Base-by-base conservation (phyloP, 2,888 invertebrate species). In the Strigamia maritima region DNA sequence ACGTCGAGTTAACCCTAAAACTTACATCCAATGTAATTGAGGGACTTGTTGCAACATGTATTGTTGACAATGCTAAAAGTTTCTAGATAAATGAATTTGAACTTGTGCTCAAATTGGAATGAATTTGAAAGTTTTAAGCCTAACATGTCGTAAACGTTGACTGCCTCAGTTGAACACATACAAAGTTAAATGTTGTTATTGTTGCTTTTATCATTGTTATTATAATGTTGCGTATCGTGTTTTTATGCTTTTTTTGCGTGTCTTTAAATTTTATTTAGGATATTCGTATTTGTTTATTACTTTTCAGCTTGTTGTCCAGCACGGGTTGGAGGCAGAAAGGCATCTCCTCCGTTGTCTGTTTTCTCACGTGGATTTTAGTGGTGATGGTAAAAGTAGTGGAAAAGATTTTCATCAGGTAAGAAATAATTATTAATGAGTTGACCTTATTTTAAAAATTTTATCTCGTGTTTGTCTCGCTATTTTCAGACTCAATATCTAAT, bases 261-360 rank as follows among this genome's bases (percentile, higher is more conserved):
- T 14, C 16, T 44, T 8, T 16, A 44, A 12, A 44, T 14, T 44
- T n/a, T n/a, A n/a, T 44, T n/a, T n/a, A n/a, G n/a, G 10, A 35
- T 35, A 35, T 76, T 54, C 31, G 28, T 83, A 78, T 82, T 83
- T 83, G 83, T 85, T 83, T 84, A 83, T 85, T 86, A 86, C 81
- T 80, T 83, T 84, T 24, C 88, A 97, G 96, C 90, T 96, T 88
- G 92, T 95, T 86, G 91, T 91, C 89, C 90, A 92, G 86, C 93
- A 95, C 91, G 97, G 97, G 88, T 91, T 94, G 89, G 96, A 97
- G 91, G 96, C 96, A 89, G 96, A 97, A 90, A 92, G 95, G 89
- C 95, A 97, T 90, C 91, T 95, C 88, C 91, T 96, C 90, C 94
- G 94, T 90, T 94, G 94, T 89, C 91, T 97, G 87, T 93, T 97